Percentiles rank a stretch among this genome's conserved stretches.
Conservation (phyloP, 1,140 invertebrate species). For the Leptestheria dahalacensis region DNA sequence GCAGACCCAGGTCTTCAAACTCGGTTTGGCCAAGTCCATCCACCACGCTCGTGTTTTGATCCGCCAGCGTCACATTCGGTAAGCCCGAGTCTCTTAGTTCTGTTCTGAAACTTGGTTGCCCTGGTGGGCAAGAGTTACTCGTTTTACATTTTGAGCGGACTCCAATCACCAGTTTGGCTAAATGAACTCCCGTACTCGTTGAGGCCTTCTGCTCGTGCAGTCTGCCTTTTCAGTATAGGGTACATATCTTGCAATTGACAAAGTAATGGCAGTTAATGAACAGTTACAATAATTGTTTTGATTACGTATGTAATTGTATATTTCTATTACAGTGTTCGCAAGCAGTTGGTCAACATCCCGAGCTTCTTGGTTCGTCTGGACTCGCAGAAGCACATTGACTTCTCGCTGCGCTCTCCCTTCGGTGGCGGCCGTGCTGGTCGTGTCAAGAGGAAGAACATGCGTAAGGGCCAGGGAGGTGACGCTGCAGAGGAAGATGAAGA, state of each 20-base stretch:
- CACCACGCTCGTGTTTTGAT: constrained; percentile 98
- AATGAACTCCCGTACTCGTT: constrained; percentile 10
- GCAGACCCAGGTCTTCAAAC: constrained; percentile 98
- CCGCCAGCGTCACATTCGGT: constrained; percentile 97
- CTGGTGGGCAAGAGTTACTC: constrained; percentile 14
- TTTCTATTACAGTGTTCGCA: constrained; percentile 66
- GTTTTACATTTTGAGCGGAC: constrained; percentile 11
- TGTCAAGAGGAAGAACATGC: constrained; percentile 99
- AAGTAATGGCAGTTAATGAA: too few species aligned
- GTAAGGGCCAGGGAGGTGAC: constrained; percentile 57
- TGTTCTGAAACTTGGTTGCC: too few species aligned
- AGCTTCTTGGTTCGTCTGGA: constrained; percentile 96
- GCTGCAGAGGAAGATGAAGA: constrained; percentile 78
- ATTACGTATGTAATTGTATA: too few species aligned
- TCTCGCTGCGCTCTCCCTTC: constrained; percentile 95
- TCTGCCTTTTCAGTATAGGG: neutral
- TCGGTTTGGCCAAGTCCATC: constrained; percentile 96
- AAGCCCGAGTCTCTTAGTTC: constrained; percentile 26
- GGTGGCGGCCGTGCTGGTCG: constrained; percentile 95
- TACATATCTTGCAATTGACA: too few species aligned
- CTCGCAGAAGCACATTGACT: constrained; percentile 99
- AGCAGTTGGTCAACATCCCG: constrained; percentile 98
- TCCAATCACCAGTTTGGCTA: constrained; percentile 14
- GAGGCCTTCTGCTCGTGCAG: neutral
- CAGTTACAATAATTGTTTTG: too few species aligned